A percentile compares a stretch with the other conserved stretches of the same genome.
Conservation (phyloP, 2,797 vertebrate species). For the Chiloscyllium punctatum region DNA sequence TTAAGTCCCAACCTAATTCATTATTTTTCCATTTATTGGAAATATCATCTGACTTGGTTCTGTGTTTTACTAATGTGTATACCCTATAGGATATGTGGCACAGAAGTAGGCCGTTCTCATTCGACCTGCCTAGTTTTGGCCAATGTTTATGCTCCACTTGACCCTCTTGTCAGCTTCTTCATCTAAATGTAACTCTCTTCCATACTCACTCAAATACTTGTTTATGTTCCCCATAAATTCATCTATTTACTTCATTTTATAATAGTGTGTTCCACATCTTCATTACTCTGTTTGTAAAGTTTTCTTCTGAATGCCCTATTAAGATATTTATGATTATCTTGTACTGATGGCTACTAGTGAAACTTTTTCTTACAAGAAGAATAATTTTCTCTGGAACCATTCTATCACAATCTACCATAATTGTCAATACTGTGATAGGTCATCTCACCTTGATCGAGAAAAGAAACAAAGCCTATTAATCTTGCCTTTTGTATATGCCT, state of each 20-base stretch:
- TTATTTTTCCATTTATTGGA: neutral
- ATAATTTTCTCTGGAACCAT: neutral
- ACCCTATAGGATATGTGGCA: neutral
- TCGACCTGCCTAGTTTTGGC: neutral
- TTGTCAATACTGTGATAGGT: neutral
- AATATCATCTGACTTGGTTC: neutral
- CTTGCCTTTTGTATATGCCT: neutral
- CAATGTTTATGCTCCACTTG: neutral
- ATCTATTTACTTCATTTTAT: no score
- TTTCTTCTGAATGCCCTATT: neutral
- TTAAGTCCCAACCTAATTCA: neutral
- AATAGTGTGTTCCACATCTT: neutral
- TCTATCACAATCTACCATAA: neutral
- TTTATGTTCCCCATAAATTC: no score
- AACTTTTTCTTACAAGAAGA: neutral
- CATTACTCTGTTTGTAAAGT: neutral
- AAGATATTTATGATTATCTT: neutral
- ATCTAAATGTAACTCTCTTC: neutral
- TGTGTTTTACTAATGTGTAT: neutral
- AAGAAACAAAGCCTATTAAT: neutral
- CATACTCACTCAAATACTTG: neutral
- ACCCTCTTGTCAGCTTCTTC: neutral
- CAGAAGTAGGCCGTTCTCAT: neutral
- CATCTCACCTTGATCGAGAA: neutral
- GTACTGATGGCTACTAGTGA: neutral